These are phyloP conservation scores for Neofelis nebulosa DNA, from an alignment of 2,113 vertebrate species.

Conservation along the genomic window DNA sequence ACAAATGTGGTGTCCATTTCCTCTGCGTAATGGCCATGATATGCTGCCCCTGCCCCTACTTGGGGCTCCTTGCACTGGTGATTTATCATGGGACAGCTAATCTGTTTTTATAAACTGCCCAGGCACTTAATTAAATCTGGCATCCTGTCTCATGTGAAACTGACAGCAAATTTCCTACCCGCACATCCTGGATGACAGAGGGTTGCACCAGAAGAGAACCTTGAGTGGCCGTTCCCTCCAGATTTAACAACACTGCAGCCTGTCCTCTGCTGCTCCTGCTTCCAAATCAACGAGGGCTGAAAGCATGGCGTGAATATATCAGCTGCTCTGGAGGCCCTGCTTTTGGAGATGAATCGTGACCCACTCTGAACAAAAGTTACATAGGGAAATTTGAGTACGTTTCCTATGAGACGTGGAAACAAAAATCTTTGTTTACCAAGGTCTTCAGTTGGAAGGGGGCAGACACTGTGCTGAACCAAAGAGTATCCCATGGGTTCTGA, in stretches of 20 bases:
- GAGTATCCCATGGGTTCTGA: background rate
- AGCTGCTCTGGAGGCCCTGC: background rate
- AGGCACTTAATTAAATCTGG: conserved; percentile 46
- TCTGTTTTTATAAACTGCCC: background rate
- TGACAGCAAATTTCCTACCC: background rate
- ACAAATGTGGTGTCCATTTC: background rate
- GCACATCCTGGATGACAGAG: background rate
- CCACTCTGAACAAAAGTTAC: background rate
- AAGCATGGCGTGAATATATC: too few relatives aligned
- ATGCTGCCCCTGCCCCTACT: background rate
- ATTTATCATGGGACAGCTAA: background rate
- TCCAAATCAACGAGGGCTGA: background rate
- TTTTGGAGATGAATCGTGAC: background rate
- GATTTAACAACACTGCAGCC: background rate
- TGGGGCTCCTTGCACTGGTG: background rate
- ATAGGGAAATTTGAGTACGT: background rate
- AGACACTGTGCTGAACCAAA: background rate
- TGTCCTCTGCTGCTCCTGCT: background rate
- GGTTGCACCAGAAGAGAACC: background rate
- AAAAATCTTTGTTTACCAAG: background rate
- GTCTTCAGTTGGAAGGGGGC: background rate
- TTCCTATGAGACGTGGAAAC: background rate
- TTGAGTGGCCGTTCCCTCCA: background rate
- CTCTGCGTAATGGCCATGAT: background rate
- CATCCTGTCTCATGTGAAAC: background rate